Percentiles rank a stretch among this genome's conserved stretches.
Evolutionary conservation across 2,113 vertebrate genomes (phyloP).

Genomic region (Myxocyprinus asiaticus): DNA sequence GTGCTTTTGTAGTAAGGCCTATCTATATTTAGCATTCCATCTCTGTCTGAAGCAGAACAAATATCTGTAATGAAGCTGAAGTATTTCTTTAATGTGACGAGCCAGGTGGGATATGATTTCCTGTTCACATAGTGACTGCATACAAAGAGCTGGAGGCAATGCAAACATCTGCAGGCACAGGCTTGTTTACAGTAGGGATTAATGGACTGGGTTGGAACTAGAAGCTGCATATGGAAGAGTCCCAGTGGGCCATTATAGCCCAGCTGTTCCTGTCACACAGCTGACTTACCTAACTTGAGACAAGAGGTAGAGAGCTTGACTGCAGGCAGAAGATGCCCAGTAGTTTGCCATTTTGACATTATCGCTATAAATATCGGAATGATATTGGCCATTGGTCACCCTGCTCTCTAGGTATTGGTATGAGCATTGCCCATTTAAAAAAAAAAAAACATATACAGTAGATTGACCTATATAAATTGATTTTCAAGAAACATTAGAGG

Average conservation of each 20-base stretch:
- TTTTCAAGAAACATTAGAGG: too few species aligned
- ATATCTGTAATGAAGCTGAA: background rate
- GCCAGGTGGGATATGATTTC: constrained; percentile 10
- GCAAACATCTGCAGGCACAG: constrained; percentile 25
- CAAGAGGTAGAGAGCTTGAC: background rate
- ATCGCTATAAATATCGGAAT: too few species aligned
- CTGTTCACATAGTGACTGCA: background rate
- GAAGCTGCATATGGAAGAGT: background rate
- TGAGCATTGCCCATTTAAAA: too few species aligned
- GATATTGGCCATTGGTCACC: too few species aligned
- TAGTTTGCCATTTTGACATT: too few species aligned
- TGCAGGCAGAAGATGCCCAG: background rate
- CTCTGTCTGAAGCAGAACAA: background rate
- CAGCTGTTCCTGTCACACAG: background rate
- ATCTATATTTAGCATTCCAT: constrained; percentile 23
- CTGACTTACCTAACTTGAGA: background rate
- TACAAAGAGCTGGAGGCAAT: constrained; percentile 1
- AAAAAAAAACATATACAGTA: too few species aligned
- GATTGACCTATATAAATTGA: too few species aligned
- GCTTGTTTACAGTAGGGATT: constrained; percentile 12
- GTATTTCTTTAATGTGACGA: constrained; percentile 23
- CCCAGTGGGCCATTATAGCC: constrained; percentile 6
- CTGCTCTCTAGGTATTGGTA: too few species aligned
- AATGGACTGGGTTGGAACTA: constrained; percentile 10
- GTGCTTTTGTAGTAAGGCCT: background rate